Evolutionary conservation across 1,140 invertebrate genomes (phyloP).

Genomic region (Episyrphus balteatus): DNA sequence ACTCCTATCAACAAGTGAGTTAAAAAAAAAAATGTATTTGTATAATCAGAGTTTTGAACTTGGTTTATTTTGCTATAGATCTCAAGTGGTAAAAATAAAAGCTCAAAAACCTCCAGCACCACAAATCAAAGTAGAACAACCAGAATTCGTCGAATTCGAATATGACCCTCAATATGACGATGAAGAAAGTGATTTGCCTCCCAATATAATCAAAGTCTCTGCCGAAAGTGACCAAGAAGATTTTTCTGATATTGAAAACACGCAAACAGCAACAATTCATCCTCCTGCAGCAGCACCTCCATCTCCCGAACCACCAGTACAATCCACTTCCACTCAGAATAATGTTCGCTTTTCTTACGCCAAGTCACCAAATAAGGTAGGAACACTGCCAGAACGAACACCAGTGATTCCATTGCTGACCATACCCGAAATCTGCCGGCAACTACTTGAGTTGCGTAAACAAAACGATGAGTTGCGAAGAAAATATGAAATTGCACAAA

Average conservation of each 20-base stretch:
- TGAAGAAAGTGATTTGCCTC: neutral
- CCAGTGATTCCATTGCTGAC: conserved; percentile 26
- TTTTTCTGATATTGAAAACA: too few species aligned
- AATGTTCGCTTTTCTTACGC: too few species aligned
- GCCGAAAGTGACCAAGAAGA: neutral
- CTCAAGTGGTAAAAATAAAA: too few species aligned
- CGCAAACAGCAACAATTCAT: too few species aligned
- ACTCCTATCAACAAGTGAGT: too few species aligned
- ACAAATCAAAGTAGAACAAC: neutral
- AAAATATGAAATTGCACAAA: conserved; percentile 9
- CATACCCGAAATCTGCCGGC: conserved; percentile 27
- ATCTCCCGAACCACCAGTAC: too few species aligned
- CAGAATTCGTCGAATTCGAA: neutral
- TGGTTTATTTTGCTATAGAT: too few species aligned
- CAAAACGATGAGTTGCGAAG: conserved; percentile 24
- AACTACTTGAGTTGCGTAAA: conserved; percentile 26
- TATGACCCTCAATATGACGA: neutral
- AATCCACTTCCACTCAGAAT: too few species aligned
- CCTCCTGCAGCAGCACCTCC: too few species aligned
- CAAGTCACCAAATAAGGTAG: too few species aligned
- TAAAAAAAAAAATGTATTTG: too few species aligned
- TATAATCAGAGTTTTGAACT: too few species aligned
- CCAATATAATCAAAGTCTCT: neutral
- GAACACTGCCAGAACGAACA: neutral
- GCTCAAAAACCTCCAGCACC: neutral